Conservation (phyloP, 2,113 vertebrate species). For the Typhlomys cinereus region DNA sequence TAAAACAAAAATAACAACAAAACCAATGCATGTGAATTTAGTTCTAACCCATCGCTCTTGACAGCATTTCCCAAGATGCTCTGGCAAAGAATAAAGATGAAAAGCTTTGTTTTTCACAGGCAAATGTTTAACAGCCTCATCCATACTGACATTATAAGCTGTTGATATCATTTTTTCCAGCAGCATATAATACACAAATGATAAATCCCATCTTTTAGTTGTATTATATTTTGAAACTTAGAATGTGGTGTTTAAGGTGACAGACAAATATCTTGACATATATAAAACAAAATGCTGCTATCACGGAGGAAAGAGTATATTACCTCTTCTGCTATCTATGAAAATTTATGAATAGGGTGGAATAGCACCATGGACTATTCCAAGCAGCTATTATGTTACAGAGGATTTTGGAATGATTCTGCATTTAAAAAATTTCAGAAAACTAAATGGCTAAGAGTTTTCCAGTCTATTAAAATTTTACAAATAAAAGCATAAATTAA, state of each 20-base stretch:
- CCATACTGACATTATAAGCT: neutral
- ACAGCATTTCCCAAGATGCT: constrained; percentile 4
- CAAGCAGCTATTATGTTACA: constrained; percentile 6
- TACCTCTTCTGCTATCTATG: neutral
- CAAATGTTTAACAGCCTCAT: constrained; percentile 14
- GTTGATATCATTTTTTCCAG: neutral
- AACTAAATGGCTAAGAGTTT: constrained; percentile 3
- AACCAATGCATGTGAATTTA: neutral
- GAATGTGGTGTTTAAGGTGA: constrained; percentile 34
- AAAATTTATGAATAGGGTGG: constrained; percentile 43
- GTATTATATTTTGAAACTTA: constrained; percentile 27
- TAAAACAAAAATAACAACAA: constrained; percentile 17
- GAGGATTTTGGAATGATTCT: constrained; percentile 22
- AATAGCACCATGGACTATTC: neutral
- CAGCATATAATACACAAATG: neutral
- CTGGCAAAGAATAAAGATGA: constrained; percentile 18
- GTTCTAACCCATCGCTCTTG: neutral
- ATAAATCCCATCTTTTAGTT: constrained; percentile 37
- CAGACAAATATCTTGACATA: constrained; percentile 12
- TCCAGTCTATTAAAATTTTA: neutral
- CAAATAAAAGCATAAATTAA: neutral
- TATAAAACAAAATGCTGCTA: constrained; percentile 47
- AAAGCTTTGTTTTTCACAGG: constrained; percentile 1
- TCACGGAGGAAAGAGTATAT: constrained; percentile 14
- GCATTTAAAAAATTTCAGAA: constrained; percentile 16